Evolutionary conservation across 1,140 invertebrate species (phyloP).

Genomic region (Ridgeia piscesae): DNA sequence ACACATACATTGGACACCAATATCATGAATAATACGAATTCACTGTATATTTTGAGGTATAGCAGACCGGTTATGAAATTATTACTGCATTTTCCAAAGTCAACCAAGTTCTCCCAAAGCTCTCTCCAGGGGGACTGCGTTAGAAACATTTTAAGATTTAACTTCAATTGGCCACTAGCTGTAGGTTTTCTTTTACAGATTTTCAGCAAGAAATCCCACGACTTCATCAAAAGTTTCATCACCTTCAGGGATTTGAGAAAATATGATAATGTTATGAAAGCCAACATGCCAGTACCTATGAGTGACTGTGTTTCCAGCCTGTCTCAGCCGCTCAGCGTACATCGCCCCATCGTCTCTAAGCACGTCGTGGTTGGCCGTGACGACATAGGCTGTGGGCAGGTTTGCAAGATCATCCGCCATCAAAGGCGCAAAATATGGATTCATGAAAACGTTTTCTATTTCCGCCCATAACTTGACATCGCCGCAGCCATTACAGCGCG

Average conservation of each 20-base stretch:
- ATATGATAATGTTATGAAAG: background rate
- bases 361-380: constrained; percentile 28
- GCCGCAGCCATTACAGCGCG: background rate
- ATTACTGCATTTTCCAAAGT: too few species aligned
- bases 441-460: constrained; percentile 22
- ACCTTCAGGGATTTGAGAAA: background rate
- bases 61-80: too few species aligned
- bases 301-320: constrained; percentile 37
- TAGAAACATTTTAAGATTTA: background rate
- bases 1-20: too few species aligned
- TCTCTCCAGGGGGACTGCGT: too few species aligned
- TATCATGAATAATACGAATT: too few species aligned
- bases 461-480: constrained; percentile 11
- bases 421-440: constrained; percentile 32
- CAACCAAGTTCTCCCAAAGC: too few species aligned
- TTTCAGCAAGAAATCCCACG: background rate
- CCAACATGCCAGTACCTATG: background rate
- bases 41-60: too few species aligned
- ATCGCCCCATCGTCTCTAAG: constrained; percentile 30
- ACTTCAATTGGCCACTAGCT: background rate
- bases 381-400: constrained; percentile 27
- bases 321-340: constrained; percentile 36
- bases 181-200: background rate
- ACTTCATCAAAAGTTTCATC: background rate
- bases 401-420: constrained; percentile 27